Evolutionary conservation across 2,797 vertebrate species (phyloP), one percentile per base, ranked within the genome.

Genomic region (Choloepus didactylus): DNA sequence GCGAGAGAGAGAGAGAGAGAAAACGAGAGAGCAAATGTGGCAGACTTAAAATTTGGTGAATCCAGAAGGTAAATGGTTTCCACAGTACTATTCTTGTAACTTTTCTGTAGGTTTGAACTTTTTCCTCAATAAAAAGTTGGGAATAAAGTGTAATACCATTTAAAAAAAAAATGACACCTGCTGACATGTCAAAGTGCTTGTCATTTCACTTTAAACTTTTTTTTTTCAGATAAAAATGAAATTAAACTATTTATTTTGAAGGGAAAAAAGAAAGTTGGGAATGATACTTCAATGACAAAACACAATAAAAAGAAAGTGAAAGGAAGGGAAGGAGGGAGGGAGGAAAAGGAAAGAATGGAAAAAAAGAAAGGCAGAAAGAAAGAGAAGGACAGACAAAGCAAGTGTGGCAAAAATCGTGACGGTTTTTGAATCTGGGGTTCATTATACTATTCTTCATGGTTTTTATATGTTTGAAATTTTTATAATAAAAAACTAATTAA

Each of bases 101-200:
- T 91, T 85, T 86, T 93, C 69, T 83, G 27, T n/a, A 87, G 35
- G 72, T 91, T 59, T 83, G 44, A 64, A 62, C 38, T 69, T 87
- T 70, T 70, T 56, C 29, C 44, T 91, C 70, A 87, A 77, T 38
- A 87, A 79, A 72, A 84, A 66, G 54, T 31, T 94, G 21, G 77
- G 9, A 35, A 88, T 94, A 87, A 82, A 56, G 54, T 19, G 16
- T 19, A 56, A 56, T 56, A 56, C 19, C 56, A 56, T 21, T 56
- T 21, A 56, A 56, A 56, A 21, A 56, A 56, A 56, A 56, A 56
- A 56, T 56, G 16, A 56, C 18, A 56, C 18, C 56, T 56, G 19
- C 56, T 56, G 19, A 16, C 56, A 19, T 56, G 56, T 56, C 56
- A 56, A 56, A 56, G 19, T 56, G 56, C 56, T 56, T 56, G 56